Evolutionary conservation across 2,888 invertebrate species (phyloP), one percentile per base, ranked within the genome.

Genomic region (Drosophila anomelani): DNA sequence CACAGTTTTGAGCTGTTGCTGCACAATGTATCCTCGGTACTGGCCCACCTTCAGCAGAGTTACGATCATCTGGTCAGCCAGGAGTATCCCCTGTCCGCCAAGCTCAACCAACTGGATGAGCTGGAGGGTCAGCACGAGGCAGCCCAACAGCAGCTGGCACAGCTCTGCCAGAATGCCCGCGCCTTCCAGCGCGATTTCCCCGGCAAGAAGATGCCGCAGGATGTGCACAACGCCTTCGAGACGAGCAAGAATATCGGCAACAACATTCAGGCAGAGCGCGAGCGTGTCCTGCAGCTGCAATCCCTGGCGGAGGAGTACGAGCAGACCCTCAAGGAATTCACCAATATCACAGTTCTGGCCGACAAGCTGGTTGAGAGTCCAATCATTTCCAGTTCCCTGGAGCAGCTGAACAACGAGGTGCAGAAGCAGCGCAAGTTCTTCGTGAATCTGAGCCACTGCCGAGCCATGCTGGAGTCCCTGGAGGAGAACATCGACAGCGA

Each of bases 351-450:
- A 4, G 95, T 96, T 58, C 94, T 97, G 8, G 97, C 97, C 0
- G 96, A 97, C 91, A 95, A 95, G 46, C 92, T 97, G 41, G 94
- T 97, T 9, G 96, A 96, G 77, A 95, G 95, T 78, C 95, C 96
- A 47, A 95, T 97, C 38, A 94, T 95, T 9, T 96, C 97, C 1
- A 94, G 94, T 41, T 95, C 95, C 79, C 93, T 97, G 72, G 95
- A 96, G 81, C 96, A 97, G 83, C 93, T 97, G n/a, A 96, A 96
- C 86, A 96, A 97, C 86, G 97, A 97, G 93, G 96, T 97, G 93
- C 97, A 97, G 86, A 97, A 96, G 90, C 97, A 97, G 86, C 94
- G 97, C 43, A 97, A 96, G 89, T 97, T 97, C 93, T 97, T 97
- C 89, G 96, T 97, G 0, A 97, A 97, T 81, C 92, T 98, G 10